phyloP scores from a whole-genome alignment of 2,113 vertebrate genomes.

The Actenoides hombroni region DNA sequence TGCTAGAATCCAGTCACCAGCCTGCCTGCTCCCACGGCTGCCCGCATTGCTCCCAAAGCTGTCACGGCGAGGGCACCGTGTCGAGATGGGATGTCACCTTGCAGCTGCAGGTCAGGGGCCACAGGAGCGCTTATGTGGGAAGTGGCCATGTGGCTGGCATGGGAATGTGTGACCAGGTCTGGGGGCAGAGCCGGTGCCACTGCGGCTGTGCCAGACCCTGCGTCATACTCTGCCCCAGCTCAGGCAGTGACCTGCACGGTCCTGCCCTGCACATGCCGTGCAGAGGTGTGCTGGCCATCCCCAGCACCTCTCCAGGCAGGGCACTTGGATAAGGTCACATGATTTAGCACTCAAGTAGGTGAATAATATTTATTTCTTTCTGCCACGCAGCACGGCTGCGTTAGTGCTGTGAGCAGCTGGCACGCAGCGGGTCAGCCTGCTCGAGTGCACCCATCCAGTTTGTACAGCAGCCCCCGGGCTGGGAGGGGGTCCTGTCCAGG shows the following conservation, averaged over 20 bases:
- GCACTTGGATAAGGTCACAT: too few relatives aligned
- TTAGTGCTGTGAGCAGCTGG: neutral
- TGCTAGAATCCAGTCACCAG: neutral
- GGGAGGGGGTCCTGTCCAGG: neutral
- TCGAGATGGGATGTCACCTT: accelerated
- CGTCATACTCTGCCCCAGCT: neutral
- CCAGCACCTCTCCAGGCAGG: neutral
- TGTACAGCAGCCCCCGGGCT: neutral
- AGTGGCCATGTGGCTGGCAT: accelerated
- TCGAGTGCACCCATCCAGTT: accelerated
- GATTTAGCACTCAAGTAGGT: neutral
- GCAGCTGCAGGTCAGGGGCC: accelerated
- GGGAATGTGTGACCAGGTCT: accelerated
- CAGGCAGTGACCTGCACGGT: accelerated
- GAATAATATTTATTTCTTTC: neutral
- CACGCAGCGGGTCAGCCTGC: neutral
- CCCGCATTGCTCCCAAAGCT: accelerated
- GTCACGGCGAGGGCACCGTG: accelerated
- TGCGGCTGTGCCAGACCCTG: accelerated
- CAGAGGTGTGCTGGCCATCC: neutral
- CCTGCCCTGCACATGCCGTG: accelerated
- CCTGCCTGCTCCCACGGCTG: neutral
- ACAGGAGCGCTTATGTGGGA: accelerated
- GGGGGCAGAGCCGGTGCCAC: neutral
- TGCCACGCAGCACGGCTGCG: accelerated